Base-by-base conservation (phyloP, 2,797 vertebrate genomes). In the Salmo trutta region DNA sequence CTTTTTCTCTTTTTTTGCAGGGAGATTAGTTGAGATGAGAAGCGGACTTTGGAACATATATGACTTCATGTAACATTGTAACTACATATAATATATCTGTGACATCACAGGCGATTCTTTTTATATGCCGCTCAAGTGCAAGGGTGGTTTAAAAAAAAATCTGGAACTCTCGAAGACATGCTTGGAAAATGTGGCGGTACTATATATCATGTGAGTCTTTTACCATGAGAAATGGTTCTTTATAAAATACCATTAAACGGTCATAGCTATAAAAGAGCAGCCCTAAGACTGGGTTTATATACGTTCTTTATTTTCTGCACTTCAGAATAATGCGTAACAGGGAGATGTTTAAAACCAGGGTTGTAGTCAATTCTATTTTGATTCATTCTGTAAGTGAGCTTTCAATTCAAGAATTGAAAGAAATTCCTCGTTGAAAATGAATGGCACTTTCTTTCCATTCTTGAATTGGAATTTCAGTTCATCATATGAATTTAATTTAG, bases 221-320 rank as follows among this genome's bases (percentile, higher is more conserved):
- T 74, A 81, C 75, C 79, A 81, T 27, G 64, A 77, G 78, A 79
- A 87, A 77, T 85, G 79, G 12, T 82, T 85, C 81, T 85, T 77
- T 81, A 92, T 93, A 92, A 94, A 93, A 94, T 94, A 93, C 91
- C 92, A 91, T 94, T 92, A 86, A 88, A 92, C 92, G 77, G 92
- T 93, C 93, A 91, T 92, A 90, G 91, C 82, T 33, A 82, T 81
- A 76, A 81, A 68, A 89, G 69, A 88, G 75, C 74, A n/a, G 76
- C 76, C 76, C 69, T 69, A 54, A n/a, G 5, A 1, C 74, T 56
- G 73, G 75, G 71, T 56, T 66, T 78, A 74, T 67, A 56, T 31
- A 67, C 14, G n/a, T 54, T 89, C 79, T 81, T 86, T 78, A 51
- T 79, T 75, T 79, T 77, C 83, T 90, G 89, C 90, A 91, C 89